Conservation (phyloP, 2,888 invertebrate genomes). For the Crematogaster levior region DNA sequence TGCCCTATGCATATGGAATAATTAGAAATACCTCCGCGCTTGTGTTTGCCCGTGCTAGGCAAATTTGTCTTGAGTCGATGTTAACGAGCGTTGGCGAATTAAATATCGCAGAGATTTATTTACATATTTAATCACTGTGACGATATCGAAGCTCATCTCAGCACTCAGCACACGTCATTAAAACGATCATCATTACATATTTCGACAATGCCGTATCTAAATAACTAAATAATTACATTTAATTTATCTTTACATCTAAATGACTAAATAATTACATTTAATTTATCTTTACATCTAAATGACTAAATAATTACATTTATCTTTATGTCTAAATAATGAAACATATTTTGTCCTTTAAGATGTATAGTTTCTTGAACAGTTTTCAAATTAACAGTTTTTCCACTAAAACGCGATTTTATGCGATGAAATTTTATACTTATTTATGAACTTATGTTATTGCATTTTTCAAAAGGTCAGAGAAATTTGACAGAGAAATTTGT, state of each 20-base stretch:
- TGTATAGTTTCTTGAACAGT: too few relatives aligned
- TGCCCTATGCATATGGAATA: slow-evolving; percentile 73
- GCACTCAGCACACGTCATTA: background rate
- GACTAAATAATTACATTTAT: background rate
- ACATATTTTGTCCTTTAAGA: background rate
- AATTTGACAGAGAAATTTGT: slow-evolving; percentile 9
- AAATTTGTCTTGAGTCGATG: slow-evolving; percentile 55
- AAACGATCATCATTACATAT: background rate
- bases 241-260: background rate
- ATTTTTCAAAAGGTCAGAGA: background rate
- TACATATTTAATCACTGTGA: slow-evolving; percentile 32
- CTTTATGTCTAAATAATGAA: background rate
- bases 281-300: background rate
- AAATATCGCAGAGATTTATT: slow-evolving; percentile 53
- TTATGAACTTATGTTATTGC: background rate
- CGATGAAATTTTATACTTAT: background rate
- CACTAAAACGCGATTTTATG: background rate
- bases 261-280: background rate
- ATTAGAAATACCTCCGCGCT: slow-evolving; percentile 65
- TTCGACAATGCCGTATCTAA: background rate
- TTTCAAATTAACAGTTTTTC: background rate
- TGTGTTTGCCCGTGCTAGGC: slow-evolving; percentile 35
- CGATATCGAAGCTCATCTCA: background rate
- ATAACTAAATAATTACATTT: background rate
- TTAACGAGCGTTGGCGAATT: slow-evolving; percentile 52